Base-by-base conservation (phyloP, 2,797 vertebrate genomes). In the Distichodus sexfasciatus region DNA sequence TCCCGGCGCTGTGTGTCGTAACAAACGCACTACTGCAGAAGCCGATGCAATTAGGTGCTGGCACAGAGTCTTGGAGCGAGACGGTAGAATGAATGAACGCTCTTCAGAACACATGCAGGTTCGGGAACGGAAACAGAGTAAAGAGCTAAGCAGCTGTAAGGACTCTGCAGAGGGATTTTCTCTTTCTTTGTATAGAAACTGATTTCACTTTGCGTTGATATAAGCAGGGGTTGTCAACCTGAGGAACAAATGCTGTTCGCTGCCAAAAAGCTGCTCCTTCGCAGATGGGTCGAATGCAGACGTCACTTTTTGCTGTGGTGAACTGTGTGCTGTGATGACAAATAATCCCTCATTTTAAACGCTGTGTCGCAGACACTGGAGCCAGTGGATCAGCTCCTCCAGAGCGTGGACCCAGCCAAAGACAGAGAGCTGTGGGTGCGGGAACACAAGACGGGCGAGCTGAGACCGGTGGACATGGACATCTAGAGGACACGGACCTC, bases 351-450 rank as follows among this genome's bases (percentile, higher is more conserved):
- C n/a, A n/a, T n/a, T 26, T 28, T 3, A 0, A 65, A 40, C 43
- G 3, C 66, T 33, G 79, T 71, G 50, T 74, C 67, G 3, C 78
- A 99, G 97, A 98, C 88, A 78, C 92, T 95, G 79, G 95, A 99
- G 83, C 94, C 95, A 0, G 96, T 99, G 72, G 96, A 98, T 84
- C 93, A 98, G 81, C 92, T 98, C 85, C 94, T 99, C 78, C 95
- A 93, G 87, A 94, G 87, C 81, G 94, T 99, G 87, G 96, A 98
- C 83, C 96, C 97, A 3, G 91, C 90, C 88, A 96, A 93, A 92
- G 97, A 99, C 93, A 87, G 97, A 82, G 96, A 98, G 93, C 89
- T 97, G 79, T 99, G 97, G 97, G 97, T 99, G 69, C 93, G 92
- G 76, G 97, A 98, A 84, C 93, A 98, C 81, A 96, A 96, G 84